A percentile compares a stretch with the other conserved stretches of the same genome.
Evolutionary conservation across 2,888 invertebrate species (phyloP).

Genomic region (Strigamia crassipes): DNA sequence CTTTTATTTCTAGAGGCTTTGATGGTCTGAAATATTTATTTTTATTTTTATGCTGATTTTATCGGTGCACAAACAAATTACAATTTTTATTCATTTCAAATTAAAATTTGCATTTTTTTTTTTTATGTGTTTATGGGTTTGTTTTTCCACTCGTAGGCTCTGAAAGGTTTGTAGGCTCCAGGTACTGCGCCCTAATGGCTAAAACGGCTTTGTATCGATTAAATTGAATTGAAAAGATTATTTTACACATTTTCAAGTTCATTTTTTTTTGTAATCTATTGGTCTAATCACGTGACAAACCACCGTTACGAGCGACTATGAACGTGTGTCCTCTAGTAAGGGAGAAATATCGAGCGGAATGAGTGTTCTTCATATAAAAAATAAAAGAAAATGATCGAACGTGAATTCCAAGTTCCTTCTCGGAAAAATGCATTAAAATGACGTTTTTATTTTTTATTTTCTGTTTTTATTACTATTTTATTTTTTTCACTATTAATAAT

Average conservation of each 20-base stretch:
- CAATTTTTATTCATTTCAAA: no score
- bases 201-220: no score
- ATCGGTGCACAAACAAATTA: no score
- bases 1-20: no score
- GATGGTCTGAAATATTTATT: no score
- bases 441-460: not conserved
- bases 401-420: slow-evolving; percentile 19
- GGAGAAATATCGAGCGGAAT: slow-evolving; percentile 26
- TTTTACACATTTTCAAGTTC: not conserved
- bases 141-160: no score
- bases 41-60: no score
- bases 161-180: no score
- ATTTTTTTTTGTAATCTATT: not conserved
- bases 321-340: not conserved
- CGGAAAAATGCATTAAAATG: not conserved
- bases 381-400: slow-evolving; percentile 31
- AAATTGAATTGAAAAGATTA: not conserved
- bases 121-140: no score
- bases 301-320: not conserved
- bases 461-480: not conserved
- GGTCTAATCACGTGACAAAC: not conserved
- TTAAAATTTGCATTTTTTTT: no score
- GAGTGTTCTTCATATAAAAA: not conserved
- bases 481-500: no score
- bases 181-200: no score